Evolutionary conservation across 2,888 invertebrate species (phyloP), one percentile per base, ranked within the genome.

Genomic region (Axea sp.): DNA sequence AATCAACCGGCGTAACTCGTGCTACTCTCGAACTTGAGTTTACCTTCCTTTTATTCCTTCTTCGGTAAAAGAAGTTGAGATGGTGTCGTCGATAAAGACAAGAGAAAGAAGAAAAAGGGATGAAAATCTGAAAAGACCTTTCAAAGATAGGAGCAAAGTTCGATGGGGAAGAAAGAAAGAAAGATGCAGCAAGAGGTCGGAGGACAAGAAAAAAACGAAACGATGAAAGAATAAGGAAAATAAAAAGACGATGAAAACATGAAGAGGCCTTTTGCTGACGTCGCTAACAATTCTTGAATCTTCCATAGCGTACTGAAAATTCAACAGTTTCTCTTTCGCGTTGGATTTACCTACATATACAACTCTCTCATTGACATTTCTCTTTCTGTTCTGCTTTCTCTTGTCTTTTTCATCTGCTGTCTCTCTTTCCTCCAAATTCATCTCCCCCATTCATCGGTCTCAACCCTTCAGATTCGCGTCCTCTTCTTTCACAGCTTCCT

Each of bases 191-290:
- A 37, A 14, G 64, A 39, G 17, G 22, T 14, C 15, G 30, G 43
- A 8, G 35, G 17, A 22, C 30, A 47, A 60, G 6, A 11, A 22
- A 53, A 68, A 45, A 62, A 69, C 43, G 37, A 22, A 49, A 51
- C 26, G 65, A 41, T 22, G 45, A 45, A 73, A 62, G 53, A 71
- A 60, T 8, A 47, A 51, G 37, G 24, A 35, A 43, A 12, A 69
- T 62, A 71, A 62, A 68, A 67, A 51, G 47, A 68, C 72, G 37
- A 22, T 37, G 28, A 37, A 12, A 60, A 69, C 45, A 60, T 64
- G 17, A 62, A 78, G 78, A 78, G 78, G 76, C 78, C 83, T 83
- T 84, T 80, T 82, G 83, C 83, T 82, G 81, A 84, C 82, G 82
- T 81, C 78, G 80, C 77, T 78, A 76, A 77, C 79, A 82, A 82